A percentile compares a stretch with the other conserved stretches of the same genome.
Evolutionary conservation across 2,797 vertebrate species (phyloP).

Genomic region (Gallinago solitaria): DNA sequence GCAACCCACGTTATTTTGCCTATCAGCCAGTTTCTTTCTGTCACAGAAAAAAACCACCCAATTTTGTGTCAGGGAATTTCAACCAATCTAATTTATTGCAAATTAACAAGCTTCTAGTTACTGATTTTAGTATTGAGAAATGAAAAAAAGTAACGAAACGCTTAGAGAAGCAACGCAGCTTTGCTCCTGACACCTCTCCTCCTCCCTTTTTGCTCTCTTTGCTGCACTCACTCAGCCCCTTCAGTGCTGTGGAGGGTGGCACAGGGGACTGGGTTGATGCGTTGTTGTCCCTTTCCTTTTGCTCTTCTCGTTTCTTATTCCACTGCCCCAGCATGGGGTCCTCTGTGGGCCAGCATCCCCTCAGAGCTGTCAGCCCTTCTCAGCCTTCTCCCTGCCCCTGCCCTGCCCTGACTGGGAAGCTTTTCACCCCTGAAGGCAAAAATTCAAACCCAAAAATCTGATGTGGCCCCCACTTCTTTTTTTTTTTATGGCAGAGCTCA

Average conservation of each 20-base stretch:
- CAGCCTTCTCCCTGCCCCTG: not conserved
- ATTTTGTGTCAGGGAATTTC: not conserved
- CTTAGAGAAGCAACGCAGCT: not conserved
- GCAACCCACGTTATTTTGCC: not conserved
- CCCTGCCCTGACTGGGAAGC: not conserved
- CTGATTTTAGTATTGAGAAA: not conserved
- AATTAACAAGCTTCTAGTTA: not conserved
- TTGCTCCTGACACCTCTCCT: not conserved
- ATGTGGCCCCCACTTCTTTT: not conserved
- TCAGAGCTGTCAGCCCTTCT: not conserved
- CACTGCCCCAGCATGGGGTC: not conserved
- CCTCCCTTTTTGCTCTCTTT: not conserved
- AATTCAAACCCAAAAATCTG: not conserved
- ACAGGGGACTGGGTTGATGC: not conserved
- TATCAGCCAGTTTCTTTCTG: not conserved
- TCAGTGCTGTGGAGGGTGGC: fast-evolving
- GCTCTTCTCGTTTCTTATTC: not conserved
- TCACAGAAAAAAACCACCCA: not conserved
- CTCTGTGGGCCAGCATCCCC: fast-evolving
- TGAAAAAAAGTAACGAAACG: not conserved
- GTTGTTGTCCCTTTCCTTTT: not conserved
- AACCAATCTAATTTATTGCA: not conserved
- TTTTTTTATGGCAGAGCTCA: not conserved
- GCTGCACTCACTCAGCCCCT: not conserved
- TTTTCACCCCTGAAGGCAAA: not conserved